These are phyloP conservation scores for Melozone crissalis DNA, from an alignment of 2,113 vertebrate species.

Conservation along the genomic window DNA sequence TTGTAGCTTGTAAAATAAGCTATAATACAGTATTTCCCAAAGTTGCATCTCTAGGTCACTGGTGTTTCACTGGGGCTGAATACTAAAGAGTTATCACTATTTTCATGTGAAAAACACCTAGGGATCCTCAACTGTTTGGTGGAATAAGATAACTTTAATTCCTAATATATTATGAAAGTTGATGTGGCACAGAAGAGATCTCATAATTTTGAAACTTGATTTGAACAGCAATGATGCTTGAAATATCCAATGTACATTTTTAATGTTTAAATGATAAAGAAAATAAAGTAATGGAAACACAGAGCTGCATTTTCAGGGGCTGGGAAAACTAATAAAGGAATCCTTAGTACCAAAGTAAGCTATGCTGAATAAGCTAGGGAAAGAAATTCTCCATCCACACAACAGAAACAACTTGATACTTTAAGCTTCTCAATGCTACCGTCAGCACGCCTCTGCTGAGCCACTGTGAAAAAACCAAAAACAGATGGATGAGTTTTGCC, in stretches of 20 bases:
- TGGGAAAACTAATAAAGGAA: not conserved
- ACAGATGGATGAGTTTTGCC: not conserved
- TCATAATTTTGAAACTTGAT: not conserved
- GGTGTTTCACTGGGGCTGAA: not conserved
- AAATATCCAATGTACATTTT: not conserved
- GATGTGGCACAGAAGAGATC: not conserved
- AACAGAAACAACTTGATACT: conserved; percentile 4
- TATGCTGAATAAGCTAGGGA: conserved; percentile 4
- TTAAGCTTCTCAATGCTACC: not conserved
- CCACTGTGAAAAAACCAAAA: not conserved
- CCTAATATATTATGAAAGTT: not conserved
- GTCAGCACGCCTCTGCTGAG: not conserved
- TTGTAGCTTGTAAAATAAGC: not conserved
- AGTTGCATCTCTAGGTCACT: not conserved
- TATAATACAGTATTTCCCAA: not conserved
- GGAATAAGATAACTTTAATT: not conserved
- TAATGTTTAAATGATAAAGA: not conserved
- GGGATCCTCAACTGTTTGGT: not conserved
- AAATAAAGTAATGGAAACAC: not conserved
- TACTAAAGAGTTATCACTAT: not conserved
- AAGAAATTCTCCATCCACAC: not conserved
- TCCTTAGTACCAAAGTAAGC: not conserved
- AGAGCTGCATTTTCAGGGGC: not conserved
- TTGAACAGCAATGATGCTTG: not conserved
- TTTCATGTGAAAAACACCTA: not conserved